phyloP scores from a whole-genome alignment of 2,113 vertebrate genomes.

The Takifugu flavidus region DNA sequence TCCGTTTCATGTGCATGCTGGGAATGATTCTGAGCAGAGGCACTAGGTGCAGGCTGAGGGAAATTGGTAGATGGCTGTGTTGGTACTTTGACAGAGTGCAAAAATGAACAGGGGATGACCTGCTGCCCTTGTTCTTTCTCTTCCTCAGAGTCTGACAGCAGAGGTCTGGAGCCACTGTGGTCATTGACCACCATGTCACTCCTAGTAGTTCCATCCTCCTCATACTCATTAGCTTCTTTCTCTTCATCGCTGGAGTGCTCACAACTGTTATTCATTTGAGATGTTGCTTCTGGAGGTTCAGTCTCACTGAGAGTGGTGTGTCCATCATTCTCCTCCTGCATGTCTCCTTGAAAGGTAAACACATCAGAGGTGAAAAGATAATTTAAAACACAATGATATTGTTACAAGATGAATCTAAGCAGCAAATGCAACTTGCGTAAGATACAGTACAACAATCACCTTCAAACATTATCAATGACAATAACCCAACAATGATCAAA shows the following conservation, averaged over 20 bases:
- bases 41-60: conserved; percentile 18
- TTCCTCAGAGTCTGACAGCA: conserved; percentile 91
- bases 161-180: conserved; percentile 88
- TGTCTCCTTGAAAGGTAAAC: conserved; percentile 54
- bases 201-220: conserved; percentile 58
- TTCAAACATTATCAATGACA: conserved; percentile 8
- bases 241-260: conserved; percentile 93
- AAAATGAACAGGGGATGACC: conserved; percentile 6
- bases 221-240: conserved; percentile 55
- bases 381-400: neutral
- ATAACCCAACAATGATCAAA: conserved; percentile 32
- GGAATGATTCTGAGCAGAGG: conserved; percentile 40
- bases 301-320: conserved; percentile 58
- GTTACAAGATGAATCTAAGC: neutral
- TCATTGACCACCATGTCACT: conserved; percentile 78
- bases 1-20: conserved; percentile 46
- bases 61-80: conserved; percentile 26
- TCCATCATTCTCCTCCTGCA: conserved; percentile 58
- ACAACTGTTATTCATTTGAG: conserved; percentile 64
- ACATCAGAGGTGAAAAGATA: conserved; percentile 14
- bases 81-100: conserved; percentile 2
- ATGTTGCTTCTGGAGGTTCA: conserved; percentile 23
- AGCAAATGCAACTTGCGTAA: conserved; percentile 9
- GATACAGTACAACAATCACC: conserved; percentile 1
- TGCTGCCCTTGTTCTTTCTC: conserved; percentile 75